Evolutionary conservation across 2,888 invertebrate genomes (phyloP).

Genomic region (Polydrusus tereticollis): DNA sequence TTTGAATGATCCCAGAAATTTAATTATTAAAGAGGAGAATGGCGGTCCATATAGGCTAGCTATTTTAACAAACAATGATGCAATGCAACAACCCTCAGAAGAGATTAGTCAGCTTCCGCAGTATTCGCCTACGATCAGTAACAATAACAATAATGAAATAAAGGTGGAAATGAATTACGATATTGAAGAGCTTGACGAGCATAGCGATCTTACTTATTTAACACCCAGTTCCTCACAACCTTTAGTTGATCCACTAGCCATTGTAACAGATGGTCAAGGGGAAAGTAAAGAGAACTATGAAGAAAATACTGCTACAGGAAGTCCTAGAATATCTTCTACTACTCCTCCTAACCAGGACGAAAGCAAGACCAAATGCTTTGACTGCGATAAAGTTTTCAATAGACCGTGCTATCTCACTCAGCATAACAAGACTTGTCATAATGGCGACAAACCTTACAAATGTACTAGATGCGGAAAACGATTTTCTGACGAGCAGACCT

Average conservation of each 20-base stretch:
- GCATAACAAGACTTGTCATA: slow-evolving; percentile 91
- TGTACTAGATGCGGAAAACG: slow-evolving; percentile 89
- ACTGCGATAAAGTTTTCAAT: slow-evolving; percentile 88
- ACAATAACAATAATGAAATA: slow-evolving; percentile 34
- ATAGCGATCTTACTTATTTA: background rate
- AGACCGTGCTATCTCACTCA: slow-evolving; percentile 91
- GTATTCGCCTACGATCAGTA: slow-evolving; percentile 34
- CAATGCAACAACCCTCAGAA: background rate
- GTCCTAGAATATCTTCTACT: slow-evolving; percentile 62
- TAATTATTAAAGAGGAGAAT: slow-evolving; percentile 53
- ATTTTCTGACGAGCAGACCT: slow-evolving; percentile 79
- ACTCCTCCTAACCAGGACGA: slow-evolving; percentile 55
- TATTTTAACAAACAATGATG: slow-evolving; percentile 63
- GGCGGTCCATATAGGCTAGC: slow-evolving; percentile 65
- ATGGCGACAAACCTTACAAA: slow-evolving; percentile 88
- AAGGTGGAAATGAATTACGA: slow-evolving; percentile 12
- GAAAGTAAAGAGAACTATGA: slow-evolving; percentile 42
- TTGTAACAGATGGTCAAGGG: slow-evolving; percentile 25
- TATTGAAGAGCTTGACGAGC: background rate
- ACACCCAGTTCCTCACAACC: background rate
- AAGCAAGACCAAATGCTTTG: slow-evolving; percentile 77
- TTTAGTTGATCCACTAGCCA: background rate
- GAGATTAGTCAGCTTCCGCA: slow-evolving; percentile 11
- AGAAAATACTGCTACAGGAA: slow-evolving; percentile 42
- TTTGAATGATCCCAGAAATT: slow-evolving; percentile 52